Conservation (phyloP, 1,140 invertebrate species). For the Octopus bimaculoides region DNA sequence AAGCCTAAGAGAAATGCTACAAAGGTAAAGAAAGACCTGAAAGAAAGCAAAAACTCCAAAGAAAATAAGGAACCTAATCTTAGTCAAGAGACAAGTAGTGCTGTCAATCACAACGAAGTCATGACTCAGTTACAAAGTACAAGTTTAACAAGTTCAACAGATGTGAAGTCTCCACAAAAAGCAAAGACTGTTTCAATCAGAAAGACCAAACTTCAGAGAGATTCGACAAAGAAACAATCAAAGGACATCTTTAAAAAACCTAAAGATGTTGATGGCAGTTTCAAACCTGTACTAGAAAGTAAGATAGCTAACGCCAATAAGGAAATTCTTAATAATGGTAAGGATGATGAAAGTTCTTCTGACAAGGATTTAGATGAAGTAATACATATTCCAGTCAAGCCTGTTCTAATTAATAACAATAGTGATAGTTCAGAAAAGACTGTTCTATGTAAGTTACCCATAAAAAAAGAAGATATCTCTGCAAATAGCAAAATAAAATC, state of each 20-base stretch:
- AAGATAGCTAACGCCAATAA: too few relatives aligned
- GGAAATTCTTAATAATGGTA: too few relatives aligned
- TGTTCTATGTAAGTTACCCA: too few relatives aligned
- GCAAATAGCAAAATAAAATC: too few relatives aligned
- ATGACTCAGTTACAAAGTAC: background rate
- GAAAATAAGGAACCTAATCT: constrained; percentile 3
- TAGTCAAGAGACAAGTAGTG: background rate
- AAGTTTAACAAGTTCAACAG: background rate
- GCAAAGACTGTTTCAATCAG: background rate
- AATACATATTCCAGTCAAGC: too few relatives aligned
- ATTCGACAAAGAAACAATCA: background rate
- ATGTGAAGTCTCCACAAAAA: background rate
- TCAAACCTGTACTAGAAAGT: too few relatives aligned
- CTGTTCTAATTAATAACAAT: too few relatives aligned
- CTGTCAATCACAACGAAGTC: background rate
- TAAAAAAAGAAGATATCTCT: too few relatives aligned
- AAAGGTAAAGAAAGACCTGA: background rate
- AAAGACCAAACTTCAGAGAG: background rate
- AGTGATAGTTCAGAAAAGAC: too few relatives aligned
- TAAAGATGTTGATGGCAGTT: background rate
- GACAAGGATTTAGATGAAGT: too few relatives aligned
- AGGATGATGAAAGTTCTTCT: too few relatives aligned
- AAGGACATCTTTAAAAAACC: background rate
- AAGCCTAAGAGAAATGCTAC: background rate
- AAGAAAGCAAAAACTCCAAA: background rate